Conservation (phyloP, 2,797 vertebrate species). For the Merluccius polli region DNA sequence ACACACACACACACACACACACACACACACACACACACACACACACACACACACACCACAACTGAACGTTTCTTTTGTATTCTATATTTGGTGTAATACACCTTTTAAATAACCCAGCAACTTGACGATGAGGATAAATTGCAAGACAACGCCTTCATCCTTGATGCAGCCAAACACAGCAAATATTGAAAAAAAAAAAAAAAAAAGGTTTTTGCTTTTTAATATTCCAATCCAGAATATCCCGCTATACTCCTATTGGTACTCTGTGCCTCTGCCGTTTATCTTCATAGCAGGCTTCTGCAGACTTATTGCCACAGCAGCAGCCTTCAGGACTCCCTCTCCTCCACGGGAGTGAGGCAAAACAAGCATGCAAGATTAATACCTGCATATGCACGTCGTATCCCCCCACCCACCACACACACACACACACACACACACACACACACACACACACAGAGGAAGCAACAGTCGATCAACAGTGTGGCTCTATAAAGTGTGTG, state of each 20-base stretch:
- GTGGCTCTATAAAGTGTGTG: neutral
- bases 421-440: slow-evolving; percentile 3
- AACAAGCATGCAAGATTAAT: slow-evolving; percentile 11
- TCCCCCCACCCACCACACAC: neutral
- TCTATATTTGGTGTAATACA: neutral
- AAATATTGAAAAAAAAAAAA: neutral
- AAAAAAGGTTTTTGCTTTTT: neutral
- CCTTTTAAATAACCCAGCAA: neutral
- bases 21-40: too few species aligned
- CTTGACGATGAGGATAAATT: slow-evolving; percentile 2
- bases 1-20: too few species aligned
- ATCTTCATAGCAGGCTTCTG: neutral
- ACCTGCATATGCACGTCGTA: neutral
- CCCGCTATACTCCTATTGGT: neutral
- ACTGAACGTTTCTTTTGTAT: neutral
- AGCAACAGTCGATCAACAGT: neutral
- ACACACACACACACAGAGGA: neutral
- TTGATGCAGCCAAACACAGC: neutral
- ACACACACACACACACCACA: too few species aligned
- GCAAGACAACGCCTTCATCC: neutral
- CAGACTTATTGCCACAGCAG: neutral
- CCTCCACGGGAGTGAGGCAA: neutral
- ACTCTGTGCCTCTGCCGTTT: neutral
- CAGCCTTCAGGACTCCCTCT: neutral
- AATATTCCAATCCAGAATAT: neutral